Base-by-base conservation (phyloP, 2,888 invertebrate genomes). In the Chaitophorus viminalis region DNA sequence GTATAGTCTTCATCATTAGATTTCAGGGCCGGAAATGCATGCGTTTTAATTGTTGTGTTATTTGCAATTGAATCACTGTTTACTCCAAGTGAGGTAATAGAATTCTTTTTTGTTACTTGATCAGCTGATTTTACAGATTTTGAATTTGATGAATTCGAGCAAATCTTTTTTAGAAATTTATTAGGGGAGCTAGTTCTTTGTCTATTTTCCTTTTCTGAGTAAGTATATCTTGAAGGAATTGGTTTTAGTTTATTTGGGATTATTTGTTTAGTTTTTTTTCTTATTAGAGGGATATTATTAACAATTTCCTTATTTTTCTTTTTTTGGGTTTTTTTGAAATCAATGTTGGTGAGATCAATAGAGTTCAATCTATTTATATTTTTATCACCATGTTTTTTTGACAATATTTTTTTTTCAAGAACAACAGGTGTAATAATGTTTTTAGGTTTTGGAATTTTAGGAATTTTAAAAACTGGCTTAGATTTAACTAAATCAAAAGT, bases 401-500 rank as follows among this genome's bases (percentile, higher is more conserved):
- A 70, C 29, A 31, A n/a, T 70, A 60, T 2, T 31, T 70, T 70
- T 70, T 31, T 70, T 70, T 70, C n/a, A 14, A 70, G 31, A 70
- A 70, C 29, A 70, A 31, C 31, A 31, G 11, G 4, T 17, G 11
- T 70, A 70, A 8, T 17, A 31, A 31, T 31, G 11, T 46, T 46
- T 46, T 46, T 14, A 25, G 0, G 29, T 31, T 70, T 46, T 46
- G 77, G 54, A 29, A 52, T 54, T 52, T 29, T 14, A 52, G 77
- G 77, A n/a, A 77, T 25, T 52, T 77, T 54, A 17, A 77, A 77
- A 39, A n/a, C 17, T 52, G 52, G 77, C n/a, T 77, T 31, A 77
- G 54, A 14, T 29, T 77, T 54, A 29, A 77, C 31, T n/a, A 52
- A n/a, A 11, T 39, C 18, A 18, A 52, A 29, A 29, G 46, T 52